A percentile compares a stretch with the other conserved stretches of the same genome.
phyloP scores from a whole-genome alignment of 2,888 invertebrate species.

The Norana najaformis region DNA sequence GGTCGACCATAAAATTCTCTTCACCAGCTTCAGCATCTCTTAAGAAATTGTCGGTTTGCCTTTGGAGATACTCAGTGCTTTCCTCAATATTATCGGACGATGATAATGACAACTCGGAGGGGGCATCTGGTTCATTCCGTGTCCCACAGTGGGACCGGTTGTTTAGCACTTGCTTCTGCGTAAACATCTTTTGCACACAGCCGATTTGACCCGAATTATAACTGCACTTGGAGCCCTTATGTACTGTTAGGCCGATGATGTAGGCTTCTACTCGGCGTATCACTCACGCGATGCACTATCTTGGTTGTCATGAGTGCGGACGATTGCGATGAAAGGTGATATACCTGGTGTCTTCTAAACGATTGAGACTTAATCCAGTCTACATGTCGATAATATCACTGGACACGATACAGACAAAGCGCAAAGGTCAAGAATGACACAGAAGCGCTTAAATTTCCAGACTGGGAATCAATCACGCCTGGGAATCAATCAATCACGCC shows the following conservation, averaged over 20 bases:
- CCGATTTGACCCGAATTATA: background rate
- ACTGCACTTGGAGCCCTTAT: background rate
- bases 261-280: background rate
- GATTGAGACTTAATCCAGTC: background rate
- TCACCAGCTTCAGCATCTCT: background rate
- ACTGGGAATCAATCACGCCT: no score
- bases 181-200: background rate
- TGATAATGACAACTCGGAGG: background rate
- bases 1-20: background rate
- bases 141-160: background rate
- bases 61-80: background rate
- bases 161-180: background rate
- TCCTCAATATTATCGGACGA: background rate
- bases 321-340: background rate
- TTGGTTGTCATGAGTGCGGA: background rate
- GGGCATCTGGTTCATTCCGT: background rate
- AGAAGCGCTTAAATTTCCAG: background rate
- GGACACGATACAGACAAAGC: background rate
- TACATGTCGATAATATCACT: background rate
- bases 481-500: no score
- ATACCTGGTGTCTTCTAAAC: background rate
- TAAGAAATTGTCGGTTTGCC: background rate
- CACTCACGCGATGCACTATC: background rate
- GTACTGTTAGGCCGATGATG: background rate
- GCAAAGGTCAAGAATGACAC: background rate